Conservation (phyloP, 30 jellyfish, hydroid and myxozoan species). For the Aurelia coerulea region DNA sequence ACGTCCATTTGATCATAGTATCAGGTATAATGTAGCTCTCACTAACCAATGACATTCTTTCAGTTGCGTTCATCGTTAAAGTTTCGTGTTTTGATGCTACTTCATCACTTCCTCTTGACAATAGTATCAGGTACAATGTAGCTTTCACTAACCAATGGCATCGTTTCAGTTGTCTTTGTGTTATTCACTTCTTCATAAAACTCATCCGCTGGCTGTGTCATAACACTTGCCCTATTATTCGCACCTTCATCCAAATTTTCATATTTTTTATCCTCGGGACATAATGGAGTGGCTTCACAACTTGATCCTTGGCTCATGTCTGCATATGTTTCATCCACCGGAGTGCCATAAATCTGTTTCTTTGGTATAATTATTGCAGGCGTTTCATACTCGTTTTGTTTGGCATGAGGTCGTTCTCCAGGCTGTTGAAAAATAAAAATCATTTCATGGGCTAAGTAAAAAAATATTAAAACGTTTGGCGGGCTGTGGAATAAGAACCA, state of each 20-base stretch:
- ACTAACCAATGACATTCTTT: background rate
- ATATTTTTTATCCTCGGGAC: background rate
- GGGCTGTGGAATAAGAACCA: too few species aligned
- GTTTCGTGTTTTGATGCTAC: too few species aligned
- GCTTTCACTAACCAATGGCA: constrained; percentile 22
- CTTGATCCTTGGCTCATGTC: constrained; percentile 42
- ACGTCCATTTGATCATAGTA: too few species aligned
- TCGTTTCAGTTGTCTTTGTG: background rate
- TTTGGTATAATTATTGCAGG: background rate
- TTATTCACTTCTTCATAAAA: constrained; percentile 42
- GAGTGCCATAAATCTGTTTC: background rate
- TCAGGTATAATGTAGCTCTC: constrained; percentile 18
- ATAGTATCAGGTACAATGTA: constrained; percentile 10
- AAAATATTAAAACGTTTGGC: too few species aligned
- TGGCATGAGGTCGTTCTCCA: background rate
- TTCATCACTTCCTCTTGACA: too few species aligned
- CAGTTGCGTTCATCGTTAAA: too few species aligned
- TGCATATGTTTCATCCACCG: constrained; percentile 42
- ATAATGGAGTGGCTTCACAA: constrained; percentile 3
- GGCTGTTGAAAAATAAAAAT: background rate
- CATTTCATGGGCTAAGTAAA: too few species aligned
- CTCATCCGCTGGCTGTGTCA: constrained; percentile 3
- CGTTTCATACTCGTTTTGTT: constrained; percentile 7
- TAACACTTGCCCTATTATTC: background rate
- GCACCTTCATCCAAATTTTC: constrained; percentile 12